Percentiles rank a stretch among this genome's conserved stretches.
phyloP scores from a whole-genome alignment of 2,797 vertebrate genomes.

The Sardinella longiceps region DNA sequence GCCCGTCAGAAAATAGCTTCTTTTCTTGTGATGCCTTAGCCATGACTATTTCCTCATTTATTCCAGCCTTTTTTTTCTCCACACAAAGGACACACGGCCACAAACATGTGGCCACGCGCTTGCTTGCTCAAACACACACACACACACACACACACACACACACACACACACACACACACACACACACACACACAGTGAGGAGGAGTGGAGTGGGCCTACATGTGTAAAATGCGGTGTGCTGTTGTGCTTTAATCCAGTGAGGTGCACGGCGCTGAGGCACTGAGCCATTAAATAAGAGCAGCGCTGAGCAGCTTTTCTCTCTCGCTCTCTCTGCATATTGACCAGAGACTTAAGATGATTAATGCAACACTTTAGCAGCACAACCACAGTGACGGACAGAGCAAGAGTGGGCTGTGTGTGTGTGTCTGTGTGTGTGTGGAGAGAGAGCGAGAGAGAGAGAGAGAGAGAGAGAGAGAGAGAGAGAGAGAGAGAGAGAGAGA shows the following conservation, averaged over 20 bases:
- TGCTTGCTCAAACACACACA: not conserved
- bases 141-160: too few species aligned
- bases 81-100: not conserved
- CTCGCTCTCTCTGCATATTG: constrained; percentile 56
- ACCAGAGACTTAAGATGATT: constrained; percentile 64
- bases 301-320: constrained; percentile 61
- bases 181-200: too few species aligned
- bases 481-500: constrained; percentile 24
- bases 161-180: too few species aligned
- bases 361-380: constrained; percentile 57
- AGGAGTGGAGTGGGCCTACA: constrained; percentile 55
- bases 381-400: constrained; percentile 27
- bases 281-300: constrained; percentile 61
- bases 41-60: constrained; percentile 12
- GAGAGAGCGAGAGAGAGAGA: not conserved
- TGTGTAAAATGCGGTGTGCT: constrained; percentile 61
- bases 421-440: constrained; percentile 22
- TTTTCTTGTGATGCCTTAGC: not conserved
- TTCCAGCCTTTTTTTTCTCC: not conserved
- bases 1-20: not conserved
- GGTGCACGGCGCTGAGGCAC: constrained; percentile 60
- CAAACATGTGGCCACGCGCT: not conserved
- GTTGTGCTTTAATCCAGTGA: constrained; percentile 61
- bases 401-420: constrained; percentile 38
- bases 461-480: constrained; percentile 31